Percentiles rank a stretch among this genome's conserved stretches.
These are phyloP conservation scores for Haplochromis vanheusdeni DNA, from an alignment of 2,113 vertebrate species.

Conservation along the genomic window DNA sequence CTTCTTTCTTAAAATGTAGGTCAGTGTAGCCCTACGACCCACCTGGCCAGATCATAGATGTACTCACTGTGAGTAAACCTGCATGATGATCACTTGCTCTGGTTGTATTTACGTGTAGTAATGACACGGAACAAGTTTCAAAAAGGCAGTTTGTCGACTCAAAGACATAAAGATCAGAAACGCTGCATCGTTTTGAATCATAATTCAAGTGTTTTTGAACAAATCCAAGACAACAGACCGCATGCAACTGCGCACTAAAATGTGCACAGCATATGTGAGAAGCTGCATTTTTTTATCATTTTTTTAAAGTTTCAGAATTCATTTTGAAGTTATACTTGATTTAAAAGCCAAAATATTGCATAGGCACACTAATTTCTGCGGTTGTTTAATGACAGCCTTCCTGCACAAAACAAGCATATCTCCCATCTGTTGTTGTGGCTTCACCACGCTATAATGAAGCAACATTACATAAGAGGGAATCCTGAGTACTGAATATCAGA, in stretches of 20 bases:
- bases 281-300: background rate
- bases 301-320: background rate
- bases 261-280: background rate
- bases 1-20: constrained; percentile 27
- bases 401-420: background rate
- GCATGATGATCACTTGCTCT: background rate
- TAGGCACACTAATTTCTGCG: background rate
- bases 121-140: background rate
- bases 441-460: background rate
- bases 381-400: background rate
- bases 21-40: background rate
- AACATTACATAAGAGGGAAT: background rate
- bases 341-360: background rate
- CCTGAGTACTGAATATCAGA: background rate
- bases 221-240: background rate
- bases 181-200: background rate
- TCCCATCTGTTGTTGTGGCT: background rate
- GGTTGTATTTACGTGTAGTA: background rate
- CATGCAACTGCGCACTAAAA: background rate
- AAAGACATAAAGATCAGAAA: background rate
- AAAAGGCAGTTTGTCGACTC: background rate
- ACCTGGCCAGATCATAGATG: background rate
- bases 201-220: background rate
- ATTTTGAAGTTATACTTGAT: background rate
- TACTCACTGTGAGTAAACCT: background rate